Evolutionary conservation across 2,797 vertebrate species (phyloP).

Genomic region (Girardinus metallicus): DNA sequence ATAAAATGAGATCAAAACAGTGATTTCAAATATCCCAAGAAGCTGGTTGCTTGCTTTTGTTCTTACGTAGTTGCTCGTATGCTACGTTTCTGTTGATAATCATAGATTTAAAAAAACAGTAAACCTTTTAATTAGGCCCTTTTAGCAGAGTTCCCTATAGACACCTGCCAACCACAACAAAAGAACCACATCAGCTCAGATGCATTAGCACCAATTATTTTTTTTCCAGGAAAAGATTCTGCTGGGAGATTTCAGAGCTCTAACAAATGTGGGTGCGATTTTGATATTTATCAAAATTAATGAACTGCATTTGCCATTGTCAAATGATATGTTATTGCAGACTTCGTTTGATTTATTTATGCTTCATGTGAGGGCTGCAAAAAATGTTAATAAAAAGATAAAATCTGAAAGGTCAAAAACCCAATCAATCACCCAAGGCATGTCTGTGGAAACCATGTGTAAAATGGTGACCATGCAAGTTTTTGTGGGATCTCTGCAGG

Average conservation of each 20-base stretch:
- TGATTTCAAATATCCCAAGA: not conserved
- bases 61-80: conserved; percentile 16
- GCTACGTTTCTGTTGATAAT: not conserved
- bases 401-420: not conserved
- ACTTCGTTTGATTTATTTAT: not conserved
- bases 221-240: not conserved
- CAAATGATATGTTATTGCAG: not conserved
- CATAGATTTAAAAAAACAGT: conserved; percentile 4
- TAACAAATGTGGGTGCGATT: not conserved
- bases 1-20: not conserved
- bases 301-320: not conserved
- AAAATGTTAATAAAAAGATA: not conserved
- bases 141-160: conserved; percentile 11
- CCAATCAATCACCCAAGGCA: not conserved
- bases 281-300: not conserved
- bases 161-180: conserved; percentile 9
- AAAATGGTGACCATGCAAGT: not conserved
- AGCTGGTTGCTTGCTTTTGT: not conserved
- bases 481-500: not conserved
- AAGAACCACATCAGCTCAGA: not conserved
- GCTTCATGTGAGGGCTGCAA: not conserved
- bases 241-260: not conserved
- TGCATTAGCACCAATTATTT: not conserved
- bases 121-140: conserved; percentile 32
- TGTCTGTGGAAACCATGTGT: not conserved